Percentiles rank a stretch among this genome's conserved stretches.
Conservation (phyloP, 1,140 invertebrate species). For the Linepithema humile region DNA sequence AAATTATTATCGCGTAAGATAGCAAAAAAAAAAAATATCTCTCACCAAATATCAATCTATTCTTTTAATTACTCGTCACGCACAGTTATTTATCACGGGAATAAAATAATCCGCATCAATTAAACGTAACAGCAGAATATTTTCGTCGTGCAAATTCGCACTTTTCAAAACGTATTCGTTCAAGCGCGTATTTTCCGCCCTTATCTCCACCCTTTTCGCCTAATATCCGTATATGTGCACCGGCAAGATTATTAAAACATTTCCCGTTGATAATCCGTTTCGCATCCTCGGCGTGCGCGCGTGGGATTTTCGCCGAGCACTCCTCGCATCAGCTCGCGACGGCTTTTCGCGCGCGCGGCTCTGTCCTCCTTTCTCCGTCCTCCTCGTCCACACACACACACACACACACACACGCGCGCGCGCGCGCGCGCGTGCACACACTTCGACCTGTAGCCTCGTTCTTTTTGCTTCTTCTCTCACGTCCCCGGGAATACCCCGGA, state of each 20-base stretch:
- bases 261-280: constrained; percentile 46
- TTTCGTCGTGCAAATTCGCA: background rate
- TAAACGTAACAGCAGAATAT: background rate
- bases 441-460: background rate
- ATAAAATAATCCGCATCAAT: background rate
- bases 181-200: background rate
- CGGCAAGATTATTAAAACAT: constrained; percentile 48
- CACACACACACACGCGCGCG: background rate
- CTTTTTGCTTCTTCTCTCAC: background rate
- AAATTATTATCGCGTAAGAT: too few species aligned
- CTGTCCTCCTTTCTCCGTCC: background rate
- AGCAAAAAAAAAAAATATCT: background rate
- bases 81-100: background rate
- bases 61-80: background rate
- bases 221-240: constrained; percentile 13
- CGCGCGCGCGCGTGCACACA: background rate
- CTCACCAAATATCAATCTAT: background rate
- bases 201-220: background rate
- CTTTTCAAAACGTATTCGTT: background rate
- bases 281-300: background rate
- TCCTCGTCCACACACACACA: background rate
- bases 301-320: constrained; percentile 29
- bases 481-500: background rate
- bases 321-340: constrained; percentile 47
- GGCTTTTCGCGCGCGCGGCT: constrained; percentile 7